phyloP scores from a whole-genome alignment of 2,888 invertebrate species.

The Podabrus alpinus region DNA sequence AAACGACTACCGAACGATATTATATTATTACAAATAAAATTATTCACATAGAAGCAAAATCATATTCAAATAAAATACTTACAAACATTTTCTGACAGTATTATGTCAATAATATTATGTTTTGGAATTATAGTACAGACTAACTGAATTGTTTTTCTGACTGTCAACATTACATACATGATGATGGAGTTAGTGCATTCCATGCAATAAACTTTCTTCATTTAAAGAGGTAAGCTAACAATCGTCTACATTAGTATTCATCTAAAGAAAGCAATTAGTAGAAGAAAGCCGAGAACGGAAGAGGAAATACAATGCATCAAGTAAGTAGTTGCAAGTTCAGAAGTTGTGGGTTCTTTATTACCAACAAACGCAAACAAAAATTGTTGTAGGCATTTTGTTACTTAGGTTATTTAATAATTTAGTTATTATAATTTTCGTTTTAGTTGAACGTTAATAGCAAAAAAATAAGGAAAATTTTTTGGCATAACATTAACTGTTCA shows the following conservation, averaged over 20 bases:
- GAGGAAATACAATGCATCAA: constrained; percentile 12
- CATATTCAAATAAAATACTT: constrained; percentile 2
- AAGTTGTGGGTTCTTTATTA: constrained; percentile 10
- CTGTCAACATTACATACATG: background rate
- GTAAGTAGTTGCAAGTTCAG: constrained; percentile 12
- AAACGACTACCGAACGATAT: constrained; percentile 14
- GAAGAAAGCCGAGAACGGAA: constrained; percentile 19
- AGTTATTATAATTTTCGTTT: background rate
- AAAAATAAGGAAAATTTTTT: background rate
- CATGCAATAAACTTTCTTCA: constrained; percentile 8
- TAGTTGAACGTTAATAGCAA: background rate
- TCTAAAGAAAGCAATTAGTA: constrained; percentile 26
- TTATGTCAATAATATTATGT: too few species aligned
- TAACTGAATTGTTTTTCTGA: too few species aligned
- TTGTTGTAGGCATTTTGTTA: background rate
- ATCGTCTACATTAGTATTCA: constrained; percentile 27
- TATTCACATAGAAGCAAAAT: background rate
- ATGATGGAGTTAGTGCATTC: background rate
- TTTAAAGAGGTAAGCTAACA: constrained; percentile 11
- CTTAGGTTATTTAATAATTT: background rate
- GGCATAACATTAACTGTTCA: too few species aligned
- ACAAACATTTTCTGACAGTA: background rate
- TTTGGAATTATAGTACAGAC: too few species aligned
- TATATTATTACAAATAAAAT: constrained; percentile 9
- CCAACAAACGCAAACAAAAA: background rate